A percentile compares a stretch with the other conserved stretches of the same genome.
Conservation (phyloP, 2,888 invertebrate species). For the Epirrhoe tristata region DNA sequence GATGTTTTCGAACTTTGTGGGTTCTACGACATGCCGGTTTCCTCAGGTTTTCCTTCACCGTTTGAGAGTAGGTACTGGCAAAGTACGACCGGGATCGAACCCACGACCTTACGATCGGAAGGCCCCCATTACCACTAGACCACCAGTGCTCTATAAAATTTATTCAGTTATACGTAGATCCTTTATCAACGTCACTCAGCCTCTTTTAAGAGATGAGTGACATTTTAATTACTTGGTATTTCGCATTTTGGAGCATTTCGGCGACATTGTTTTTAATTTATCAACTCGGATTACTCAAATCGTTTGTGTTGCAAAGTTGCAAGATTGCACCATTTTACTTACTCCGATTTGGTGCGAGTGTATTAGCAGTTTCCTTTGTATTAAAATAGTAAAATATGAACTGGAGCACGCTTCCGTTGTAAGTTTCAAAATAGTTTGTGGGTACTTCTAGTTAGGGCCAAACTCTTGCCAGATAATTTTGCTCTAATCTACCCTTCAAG, state of each 20-base stretch:
- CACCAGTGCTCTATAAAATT: too few species aligned
- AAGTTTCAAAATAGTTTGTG: slow-evolving; percentile 36
- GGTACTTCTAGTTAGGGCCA: not conserved
- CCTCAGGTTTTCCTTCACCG: too few species aligned
- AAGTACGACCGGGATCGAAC: too few species aligned
- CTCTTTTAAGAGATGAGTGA: slow-evolving; percentile 56
- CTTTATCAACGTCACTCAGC: slow-evolving; percentile 57
- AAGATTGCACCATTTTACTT: too few species aligned
- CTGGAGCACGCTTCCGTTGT: slow-evolving; percentile 39
- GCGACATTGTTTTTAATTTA: slow-evolving; percentile 53
- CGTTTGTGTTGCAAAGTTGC: slow-evolving; percentile 8
- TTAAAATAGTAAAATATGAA: slow-evolving; percentile 41
- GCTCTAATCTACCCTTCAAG: too few species aligned
- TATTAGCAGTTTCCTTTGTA: slow-evolving; percentile 28
- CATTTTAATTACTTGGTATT: slow-evolving; percentile 61
- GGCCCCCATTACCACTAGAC: too few species aligned
- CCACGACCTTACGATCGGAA: too few species aligned
- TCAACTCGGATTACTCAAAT: slow-evolving; percentile 17
- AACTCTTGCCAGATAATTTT: too few species aligned
- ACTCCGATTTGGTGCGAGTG: slow-evolving; percentile 16
- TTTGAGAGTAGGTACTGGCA: too few species aligned
- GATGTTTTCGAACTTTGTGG: too few species aligned
- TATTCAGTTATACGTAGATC: slow-evolving; percentile 58
- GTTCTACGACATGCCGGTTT: too few species aligned
- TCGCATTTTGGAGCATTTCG: slow-evolving; percentile 47